These are phyloP conservation scores for Araneus ventricosus DNA, from an alignment of 1,140 invertebrate species.

Conservation along the genomic window DNA sequence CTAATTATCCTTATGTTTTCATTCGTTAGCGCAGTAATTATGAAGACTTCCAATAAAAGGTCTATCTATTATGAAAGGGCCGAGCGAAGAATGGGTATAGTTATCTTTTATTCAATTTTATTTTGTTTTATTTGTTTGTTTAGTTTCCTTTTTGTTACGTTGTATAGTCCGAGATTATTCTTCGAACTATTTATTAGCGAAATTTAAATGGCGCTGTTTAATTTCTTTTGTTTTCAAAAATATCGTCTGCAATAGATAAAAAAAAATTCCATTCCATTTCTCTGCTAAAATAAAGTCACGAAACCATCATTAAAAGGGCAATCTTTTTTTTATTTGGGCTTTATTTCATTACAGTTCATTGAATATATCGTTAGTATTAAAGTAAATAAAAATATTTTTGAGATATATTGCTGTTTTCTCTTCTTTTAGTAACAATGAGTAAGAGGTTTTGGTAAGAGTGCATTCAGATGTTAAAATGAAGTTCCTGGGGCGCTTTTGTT, in stretches of 20 bases:
- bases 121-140: not conserved
- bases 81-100: constrained; percentile 18
- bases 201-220: constrained; percentile 55
- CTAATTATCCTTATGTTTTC: constrained; percentile 74
- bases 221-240: constrained; percentile 62
- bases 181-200: constrained; percentile 55
- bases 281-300: constrained; percentile 52
- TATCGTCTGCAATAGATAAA: constrained; percentile 28
- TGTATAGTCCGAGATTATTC: constrained; percentile 39
- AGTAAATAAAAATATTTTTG: constrained; percentile 15
- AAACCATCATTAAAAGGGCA: constrained; percentile 54
- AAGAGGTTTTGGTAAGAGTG: constrained; percentile 15
- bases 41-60: constrained; percentile 67
- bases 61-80: constrained; percentile 45
- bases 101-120: constrained; percentile 44
- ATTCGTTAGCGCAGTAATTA: constrained; percentile 69
- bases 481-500: not conserved
- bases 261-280: constrained; percentile 26
- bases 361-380: constrained; percentile 28
- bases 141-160: constrained; percentile 4
- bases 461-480: constrained; percentile 46
- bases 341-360: constrained; percentile 35
- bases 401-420: constrained; percentile 26
- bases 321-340: constrained; percentile 48
- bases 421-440: constrained; percentile 24